Evolutionary conservation across 2,797 vertebrate genomes (phyloP), one percentile per base, ranked within the genome.

Genomic region (Rhinoraja longicauda): DNA sequence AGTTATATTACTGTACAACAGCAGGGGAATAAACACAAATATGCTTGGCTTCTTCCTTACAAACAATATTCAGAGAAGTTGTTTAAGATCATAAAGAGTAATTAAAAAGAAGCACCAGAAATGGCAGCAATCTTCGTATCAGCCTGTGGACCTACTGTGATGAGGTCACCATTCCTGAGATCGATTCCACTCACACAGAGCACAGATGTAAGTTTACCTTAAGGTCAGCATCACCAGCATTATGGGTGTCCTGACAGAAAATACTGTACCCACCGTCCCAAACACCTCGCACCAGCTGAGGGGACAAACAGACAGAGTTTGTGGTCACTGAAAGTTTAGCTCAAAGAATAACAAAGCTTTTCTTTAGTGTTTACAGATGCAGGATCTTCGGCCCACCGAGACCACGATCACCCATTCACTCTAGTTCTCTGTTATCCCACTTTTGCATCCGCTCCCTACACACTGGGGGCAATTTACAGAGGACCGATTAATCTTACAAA

Each of bases 161-260:
- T n/a, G 26, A 32, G 17, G 57, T 9, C 59, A 15, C 32, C 29
- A 32, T 13, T 62, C 13, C 29, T 8, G 57, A 45, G 26, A 17
- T 2, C 39, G 62, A 62, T 64, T 67, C 59, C 62, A 19, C 10
- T 15, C 84, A 36, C 6, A 62, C 36, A 9, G 15, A 45, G 6
- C 19, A 19, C 12, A n/a, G 4, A 45, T 1, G 1, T 29, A 29
- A 7, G 6, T 94, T 94, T 97, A 98, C 99, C 98, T 98, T 99
- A 93, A 96, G 95, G 94, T 99, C 99, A 0, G 96, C 96, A 93
- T 98, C 97, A 93, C 96, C 97, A 78, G 96, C 96, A 5, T 97
- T 98, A 94, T 96, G 97, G 0, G 97, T 98, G 94, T 99, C 95
- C 95, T 99, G 99, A 95, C 99, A 99, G 96, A 97, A 97, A 95